Conservation (phyloP, 2,797 vertebrate species). For the Enteromius paludinosus region DNA sequence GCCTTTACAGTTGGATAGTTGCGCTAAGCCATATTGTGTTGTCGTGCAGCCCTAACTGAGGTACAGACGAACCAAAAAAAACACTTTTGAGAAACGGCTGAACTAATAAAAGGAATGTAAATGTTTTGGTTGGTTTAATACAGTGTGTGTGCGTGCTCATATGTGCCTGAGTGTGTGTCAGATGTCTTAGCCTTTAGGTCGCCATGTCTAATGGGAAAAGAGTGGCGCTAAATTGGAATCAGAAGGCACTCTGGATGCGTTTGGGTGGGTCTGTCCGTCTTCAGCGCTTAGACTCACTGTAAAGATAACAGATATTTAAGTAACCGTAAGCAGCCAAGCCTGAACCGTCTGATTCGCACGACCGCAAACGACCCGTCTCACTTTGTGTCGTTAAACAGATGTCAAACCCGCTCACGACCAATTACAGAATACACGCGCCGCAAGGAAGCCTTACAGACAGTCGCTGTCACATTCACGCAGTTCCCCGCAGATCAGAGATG, state of each 20-base stretch:
- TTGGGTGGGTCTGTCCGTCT: conserved; percentile 41
- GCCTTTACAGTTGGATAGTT: neutral
- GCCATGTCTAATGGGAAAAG: conserved; percentile 53
- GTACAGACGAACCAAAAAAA: neutral
- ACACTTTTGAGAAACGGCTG: too few relatives aligned
- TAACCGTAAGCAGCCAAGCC: conserved; percentile 38
- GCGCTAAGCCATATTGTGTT: neutral
- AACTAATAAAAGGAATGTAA: neutral
- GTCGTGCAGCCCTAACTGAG: neutral
- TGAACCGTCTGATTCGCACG: conserved; percentile 26
- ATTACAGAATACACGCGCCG: neutral
- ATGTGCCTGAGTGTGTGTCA: neutral
- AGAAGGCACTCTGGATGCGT: conserved; percentile 19
- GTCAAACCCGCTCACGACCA: conserved; percentile 49
- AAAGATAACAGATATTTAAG: conserved; percentile 40
- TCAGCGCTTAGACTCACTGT: conserved; percentile 30
- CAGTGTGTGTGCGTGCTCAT: neutral
- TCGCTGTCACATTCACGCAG: neutral
- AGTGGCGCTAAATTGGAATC: conserved; percentile 55
- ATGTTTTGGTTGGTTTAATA: neutral
- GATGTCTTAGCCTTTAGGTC: conserved; percentile 23
- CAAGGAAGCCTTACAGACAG: neutral
- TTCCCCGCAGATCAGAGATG: conserved; percentile 4
- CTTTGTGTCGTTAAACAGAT: conserved; percentile 55
- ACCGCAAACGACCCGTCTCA: conserved; percentile 45